phyloP scores from a whole-genome alignment of 2,113 vertebrate genomes.

The Uropsilus gracilis region DNA sequence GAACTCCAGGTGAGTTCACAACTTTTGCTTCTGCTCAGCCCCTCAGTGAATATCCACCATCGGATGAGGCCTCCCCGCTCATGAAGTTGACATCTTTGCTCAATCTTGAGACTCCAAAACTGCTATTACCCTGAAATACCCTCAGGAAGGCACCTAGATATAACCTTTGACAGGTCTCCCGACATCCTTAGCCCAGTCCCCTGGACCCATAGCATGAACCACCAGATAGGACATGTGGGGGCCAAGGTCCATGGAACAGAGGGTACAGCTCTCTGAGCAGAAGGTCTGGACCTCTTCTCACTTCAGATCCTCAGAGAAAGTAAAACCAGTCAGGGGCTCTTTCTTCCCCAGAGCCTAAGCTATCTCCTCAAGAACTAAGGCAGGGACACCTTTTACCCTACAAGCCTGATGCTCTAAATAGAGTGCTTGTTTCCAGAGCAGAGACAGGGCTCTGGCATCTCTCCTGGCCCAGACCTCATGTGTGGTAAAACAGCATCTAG shows the following conservation, averaged over 20 bases:
- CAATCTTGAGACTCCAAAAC: not conserved
- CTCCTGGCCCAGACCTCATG: not conserved
- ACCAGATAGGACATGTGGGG: not conserved
- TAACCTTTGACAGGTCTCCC: not conserved
- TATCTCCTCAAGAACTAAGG: not conserved
- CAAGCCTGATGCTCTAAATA: conserved; percentile 53
- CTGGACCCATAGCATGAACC: not conserved
- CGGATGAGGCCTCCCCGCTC: not conserved
- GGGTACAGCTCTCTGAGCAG: not conserved
- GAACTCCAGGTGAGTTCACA: not conserved
- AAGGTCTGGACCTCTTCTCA: not conserved
- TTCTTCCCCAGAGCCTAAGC: not conserved
- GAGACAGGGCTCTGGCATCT: not conserved
- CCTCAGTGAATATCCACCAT: not conserved
- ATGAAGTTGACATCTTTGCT: not conserved
- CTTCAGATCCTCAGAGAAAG: not conserved
- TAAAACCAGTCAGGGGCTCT: not conserved
- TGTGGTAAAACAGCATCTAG: conserved; percentile 42
- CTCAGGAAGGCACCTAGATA: not conserved
- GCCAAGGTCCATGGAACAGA: not conserved
- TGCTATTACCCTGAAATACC: not conserved
- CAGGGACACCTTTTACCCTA: not conserved
- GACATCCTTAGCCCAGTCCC: not conserved
- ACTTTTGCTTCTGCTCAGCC: not conserved
- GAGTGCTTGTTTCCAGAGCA: conserved; percentile 8